Evolutionary conservation across 2,113 vertebrate species (phyloP), one percentile per base, ranked within the genome.

Genomic region (Tyto alba): DNA sequence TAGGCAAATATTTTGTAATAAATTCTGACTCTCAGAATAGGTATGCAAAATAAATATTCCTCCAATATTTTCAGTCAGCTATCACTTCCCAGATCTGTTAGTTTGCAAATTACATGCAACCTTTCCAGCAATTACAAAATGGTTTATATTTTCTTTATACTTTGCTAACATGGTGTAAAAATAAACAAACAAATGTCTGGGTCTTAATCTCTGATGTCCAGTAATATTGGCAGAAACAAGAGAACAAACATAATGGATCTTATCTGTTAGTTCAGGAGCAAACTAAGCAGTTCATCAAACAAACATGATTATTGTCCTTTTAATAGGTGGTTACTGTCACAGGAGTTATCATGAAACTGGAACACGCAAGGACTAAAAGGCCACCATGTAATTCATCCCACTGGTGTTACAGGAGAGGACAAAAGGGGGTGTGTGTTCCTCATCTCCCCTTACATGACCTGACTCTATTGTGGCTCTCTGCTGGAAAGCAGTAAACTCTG

Each of bases 181-280:
- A 60, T 41, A 94, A 95, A 87, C 64, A 88, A 96, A 87, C 73
- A 85, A 22, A 69, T 29, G 84, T 52, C 85, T 50, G 14, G 34
- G 27, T 86, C 32, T 88, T 95, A 81, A 84, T 95, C 89, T 93
- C 85, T 86, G 52, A 59, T 68, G 57, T 80, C 19, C 80, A 72
- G 82, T 57, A 69, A 41, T 41, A 74, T 16, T 71, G 78, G 69
- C 89, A 96, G 82, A 86, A 79, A 87, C 3, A 26, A 73, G 13
- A 89, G 80, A 90, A 93, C 69, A 95, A 95, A 95, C 38, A 40
- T 64, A 92, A 20, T 0, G 25, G 81, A 94, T 68, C 80, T 95
- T 95, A 93, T 92, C 92, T 95, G 94, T 92, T 96, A 83, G 76
- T 82, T 92, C 95, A 96, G 95, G 80, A 83, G 86, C 84, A 90